A percentile compares a stretch with the other conserved stretches of the same genome.
These are phyloP conservation scores for Esperia sulphurella DNA, from an alignment of 2,888 invertebrate species.

Conservation along the genomic window DNA sequence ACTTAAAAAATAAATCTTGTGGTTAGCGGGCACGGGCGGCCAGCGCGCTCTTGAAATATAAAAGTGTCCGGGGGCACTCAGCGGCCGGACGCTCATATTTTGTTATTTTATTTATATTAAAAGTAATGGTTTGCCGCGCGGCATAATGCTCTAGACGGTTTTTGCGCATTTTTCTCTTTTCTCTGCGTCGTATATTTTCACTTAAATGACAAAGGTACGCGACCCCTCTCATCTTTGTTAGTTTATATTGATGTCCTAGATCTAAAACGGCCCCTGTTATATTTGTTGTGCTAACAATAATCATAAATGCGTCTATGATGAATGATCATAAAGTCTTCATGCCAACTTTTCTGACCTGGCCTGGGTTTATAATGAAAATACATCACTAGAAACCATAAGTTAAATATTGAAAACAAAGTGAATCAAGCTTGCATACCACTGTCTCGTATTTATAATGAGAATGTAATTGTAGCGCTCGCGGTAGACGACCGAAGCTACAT, in stretches of 20 bases:
- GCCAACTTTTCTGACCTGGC: too few species aligned
- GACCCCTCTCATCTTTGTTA: conserved; percentile 62
- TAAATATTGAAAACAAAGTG: too few species aligned
- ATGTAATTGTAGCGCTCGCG: conserved; percentile 21
- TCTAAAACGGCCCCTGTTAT: conserved; percentile 1
- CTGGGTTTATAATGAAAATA: too few species aligned
- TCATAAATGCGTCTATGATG: too few species aligned
- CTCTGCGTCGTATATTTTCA: conserved; percentile 74
- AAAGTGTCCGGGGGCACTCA: conserved; percentile 76
- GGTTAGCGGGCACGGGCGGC: conserved; percentile 33
- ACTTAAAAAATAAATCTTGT: conserved; percentile 48
- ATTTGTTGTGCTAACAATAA: too few species aligned
- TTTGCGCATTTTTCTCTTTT: conserved; percentile 74
- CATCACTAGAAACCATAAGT: too few species aligned
- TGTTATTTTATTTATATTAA: conserved; percentile 80
- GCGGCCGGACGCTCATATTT: conserved; percentile 79
- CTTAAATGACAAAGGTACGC: conserved; percentile 74
- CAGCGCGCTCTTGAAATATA: conserved; percentile 62
- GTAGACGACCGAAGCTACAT: conserved; percentile 38
- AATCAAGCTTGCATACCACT: too few species aligned
- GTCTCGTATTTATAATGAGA: too few species aligned
- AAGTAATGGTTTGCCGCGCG: conserved; percentile 73
- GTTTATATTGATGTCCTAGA: conserved; percentile 44
- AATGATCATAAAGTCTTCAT: too few species aligned
- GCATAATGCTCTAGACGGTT: conserved; percentile 72